Evolutionary conservation across 2,113 vertebrate genomes (phyloP).

Genomic region (Mionectes macconnelli): DNA sequence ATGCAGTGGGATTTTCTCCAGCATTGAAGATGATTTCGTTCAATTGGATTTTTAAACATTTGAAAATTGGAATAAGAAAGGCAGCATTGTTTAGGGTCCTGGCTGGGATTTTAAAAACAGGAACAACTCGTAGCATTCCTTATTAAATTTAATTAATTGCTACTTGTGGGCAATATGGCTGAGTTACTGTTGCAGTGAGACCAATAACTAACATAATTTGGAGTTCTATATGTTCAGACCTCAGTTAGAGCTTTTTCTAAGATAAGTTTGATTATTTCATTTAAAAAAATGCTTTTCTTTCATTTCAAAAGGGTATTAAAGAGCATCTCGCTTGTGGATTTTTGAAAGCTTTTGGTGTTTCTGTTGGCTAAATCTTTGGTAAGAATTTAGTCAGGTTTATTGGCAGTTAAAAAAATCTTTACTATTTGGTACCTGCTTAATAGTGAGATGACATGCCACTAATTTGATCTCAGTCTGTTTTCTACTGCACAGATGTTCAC

Average conservation of each 20-base stretch:
- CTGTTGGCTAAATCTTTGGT: neutral
- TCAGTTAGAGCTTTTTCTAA: neutral
- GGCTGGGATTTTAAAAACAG: conserved; percentile 10
- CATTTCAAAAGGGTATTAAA: neutral
- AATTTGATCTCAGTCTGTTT: conserved; percentile 38
- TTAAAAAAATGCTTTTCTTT: neutral
- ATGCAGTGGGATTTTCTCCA: conserved; percentile 21
- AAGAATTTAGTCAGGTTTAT: neutral
- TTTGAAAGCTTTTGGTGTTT: neutral
- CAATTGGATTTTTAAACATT: conserved; percentile 18
- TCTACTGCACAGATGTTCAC: conserved; percentile 42
- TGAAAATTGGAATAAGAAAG: conserved; percentile 24
- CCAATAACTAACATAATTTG: conserved; percentile 14
- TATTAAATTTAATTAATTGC: conserved; percentile 61
- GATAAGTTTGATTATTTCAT: neutral
- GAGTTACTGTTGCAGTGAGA: conserved; percentile 41
- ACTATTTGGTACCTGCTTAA: neutral
- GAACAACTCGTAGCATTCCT: neutral
- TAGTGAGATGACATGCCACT: neutral
- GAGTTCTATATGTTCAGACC: neutral
- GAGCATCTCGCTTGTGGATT: neutral
- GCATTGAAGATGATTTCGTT: neutral
- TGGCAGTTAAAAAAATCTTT: neutral
- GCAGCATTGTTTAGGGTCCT: conserved; percentile 4
- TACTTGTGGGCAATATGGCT: conserved; percentile 2